Evolutionary conservation across 2,113 vertebrate species (phyloP).

Genomic region (Acinonyx jubatus): DNA sequence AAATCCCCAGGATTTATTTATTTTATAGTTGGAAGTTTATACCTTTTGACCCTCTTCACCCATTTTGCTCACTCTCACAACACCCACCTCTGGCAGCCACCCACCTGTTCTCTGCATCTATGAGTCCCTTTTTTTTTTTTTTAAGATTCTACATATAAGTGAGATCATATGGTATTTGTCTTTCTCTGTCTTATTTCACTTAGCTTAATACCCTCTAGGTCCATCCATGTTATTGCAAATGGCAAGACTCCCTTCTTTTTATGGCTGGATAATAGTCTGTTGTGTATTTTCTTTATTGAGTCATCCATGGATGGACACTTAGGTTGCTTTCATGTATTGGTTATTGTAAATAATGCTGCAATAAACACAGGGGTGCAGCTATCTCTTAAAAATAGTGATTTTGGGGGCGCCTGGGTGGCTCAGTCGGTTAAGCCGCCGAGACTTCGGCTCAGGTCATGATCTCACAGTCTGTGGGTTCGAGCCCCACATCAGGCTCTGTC

Average conservation of each 20-base stretch:
- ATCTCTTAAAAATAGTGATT: background rate
- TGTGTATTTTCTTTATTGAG: background rate
- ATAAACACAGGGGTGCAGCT: background rate
- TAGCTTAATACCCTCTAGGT: background rate
- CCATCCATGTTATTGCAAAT: background rate
- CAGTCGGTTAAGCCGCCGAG: no score
- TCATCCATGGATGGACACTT: background rate
- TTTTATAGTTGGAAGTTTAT: background rate
- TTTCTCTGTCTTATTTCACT: background rate
- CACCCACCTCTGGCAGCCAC: background rate
- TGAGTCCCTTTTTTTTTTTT: background rate
- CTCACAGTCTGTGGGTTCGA: no score
- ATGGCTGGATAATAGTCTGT: background rate
- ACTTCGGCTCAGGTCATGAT: no score
- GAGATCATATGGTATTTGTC: background rate
- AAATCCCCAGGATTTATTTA: background rate
- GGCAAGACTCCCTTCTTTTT: background rate
- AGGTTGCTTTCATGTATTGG: background rate
- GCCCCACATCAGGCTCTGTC: no score
- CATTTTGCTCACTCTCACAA: background rate
- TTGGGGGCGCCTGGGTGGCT: background rate
- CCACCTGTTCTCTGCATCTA: background rate
- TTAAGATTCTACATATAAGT: background rate
- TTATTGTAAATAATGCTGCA: background rate
- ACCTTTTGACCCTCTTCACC: background rate